A percentile compares a stretch with the other conserved stretches of the same genome.
phyloP scores from a whole-genome alignment of 2,113 vertebrate genomes.

The Callospermophilus lateralis region DNA sequence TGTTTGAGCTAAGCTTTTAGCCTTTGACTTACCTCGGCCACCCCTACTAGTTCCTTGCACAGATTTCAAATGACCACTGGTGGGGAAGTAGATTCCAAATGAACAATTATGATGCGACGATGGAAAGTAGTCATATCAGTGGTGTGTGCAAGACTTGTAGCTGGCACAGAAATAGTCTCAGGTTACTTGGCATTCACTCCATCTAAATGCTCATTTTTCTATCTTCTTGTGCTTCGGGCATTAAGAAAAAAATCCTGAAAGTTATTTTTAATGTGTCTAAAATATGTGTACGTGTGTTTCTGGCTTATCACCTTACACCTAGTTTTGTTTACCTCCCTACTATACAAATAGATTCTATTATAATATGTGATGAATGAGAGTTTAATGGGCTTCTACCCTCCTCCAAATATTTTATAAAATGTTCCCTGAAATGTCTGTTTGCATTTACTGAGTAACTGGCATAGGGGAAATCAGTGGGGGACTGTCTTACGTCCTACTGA shows the following conservation, averaged over 20 bases:
- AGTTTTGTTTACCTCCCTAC: constrained; percentile 47
- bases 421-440: not conserved
- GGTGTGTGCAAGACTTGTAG: accelerated
- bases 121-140: accelerated
- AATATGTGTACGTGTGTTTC: not conserved
- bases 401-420: not conserved
- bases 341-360: not conserved
- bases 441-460: not conserved
- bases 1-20: not conserved
- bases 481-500: constrained; percentile 22
- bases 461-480: not conserved
- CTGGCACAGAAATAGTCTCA: not conserved
- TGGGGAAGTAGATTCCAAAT: not conserved
- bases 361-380: not conserved
- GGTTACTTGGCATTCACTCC: not conserved
- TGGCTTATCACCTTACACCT: constrained; percentile 20
- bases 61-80: not conserved
- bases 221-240: not conserved
- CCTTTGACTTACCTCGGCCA: not conserved
- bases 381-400: not conserved
- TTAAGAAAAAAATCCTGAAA: not conserved
- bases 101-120: accelerated
- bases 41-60: not conserved
- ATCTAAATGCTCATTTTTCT: not conserved
- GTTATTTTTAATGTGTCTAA: constrained; percentile 28